Evolutionary conservation across 2,797 vertebrate genomes (phyloP).

Genomic region (Choloepus didactylus): DNA sequence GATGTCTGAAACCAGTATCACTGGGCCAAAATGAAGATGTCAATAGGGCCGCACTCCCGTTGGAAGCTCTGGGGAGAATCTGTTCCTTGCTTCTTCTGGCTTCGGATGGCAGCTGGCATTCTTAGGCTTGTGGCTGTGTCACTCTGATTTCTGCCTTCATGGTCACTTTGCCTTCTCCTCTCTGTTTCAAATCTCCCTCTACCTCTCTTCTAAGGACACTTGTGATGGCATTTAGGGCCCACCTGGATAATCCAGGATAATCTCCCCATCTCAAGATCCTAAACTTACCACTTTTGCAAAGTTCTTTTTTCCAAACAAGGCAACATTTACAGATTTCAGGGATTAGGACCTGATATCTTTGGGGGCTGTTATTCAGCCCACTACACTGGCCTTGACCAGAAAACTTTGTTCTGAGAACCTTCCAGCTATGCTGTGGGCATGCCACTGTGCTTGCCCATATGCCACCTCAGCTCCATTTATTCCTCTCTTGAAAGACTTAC

Average conservation of each 20-base stretch:
- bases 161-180: background rate
- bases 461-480: background rate
- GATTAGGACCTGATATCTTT: background rate
- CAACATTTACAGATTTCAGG: background rate
- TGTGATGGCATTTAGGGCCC: background rate
- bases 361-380: background rate
- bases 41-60: background rate
- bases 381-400: background rate
- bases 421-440: background rate
- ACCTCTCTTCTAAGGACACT: background rate
- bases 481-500: background rate
- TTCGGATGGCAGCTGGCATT: background rate
- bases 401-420: background rate
- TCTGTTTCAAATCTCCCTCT: background rate
- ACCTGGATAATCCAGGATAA: background rate
- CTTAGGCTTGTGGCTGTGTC: background rate
- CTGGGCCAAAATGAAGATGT: background rate
- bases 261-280: background rate
- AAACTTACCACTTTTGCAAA: background rate
- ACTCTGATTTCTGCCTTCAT: background rate
- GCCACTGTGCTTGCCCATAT: fast-evolving
- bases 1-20: background rate
- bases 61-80: background rate
- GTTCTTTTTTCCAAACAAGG: background rate
- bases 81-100: too few relatives aligned